Conservation (phyloP, 2,113 vertebrate species). For the Trogon surrucura region DNA sequence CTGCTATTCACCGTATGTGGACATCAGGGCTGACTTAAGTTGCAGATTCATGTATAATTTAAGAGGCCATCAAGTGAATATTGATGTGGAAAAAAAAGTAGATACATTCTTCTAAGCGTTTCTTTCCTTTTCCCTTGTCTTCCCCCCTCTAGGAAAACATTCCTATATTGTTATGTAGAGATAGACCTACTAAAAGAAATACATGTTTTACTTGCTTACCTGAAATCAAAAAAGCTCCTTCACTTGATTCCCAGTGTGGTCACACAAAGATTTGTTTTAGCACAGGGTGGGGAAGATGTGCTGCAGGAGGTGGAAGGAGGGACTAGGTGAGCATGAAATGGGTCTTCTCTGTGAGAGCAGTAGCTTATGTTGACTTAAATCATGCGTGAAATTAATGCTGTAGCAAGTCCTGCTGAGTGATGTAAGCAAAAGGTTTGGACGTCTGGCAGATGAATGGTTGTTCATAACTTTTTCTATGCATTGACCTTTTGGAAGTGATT, state of each 20-base stretch:
- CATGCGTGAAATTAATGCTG: not conserved
- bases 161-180: accelerated
- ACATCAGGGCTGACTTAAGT: not conserved
- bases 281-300: not conserved
- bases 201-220: accelerated
- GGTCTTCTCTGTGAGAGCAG: not conserved
- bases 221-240: not conserved
- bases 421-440: not conserved
- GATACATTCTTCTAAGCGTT: accelerated
- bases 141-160: not conserved
- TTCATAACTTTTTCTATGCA: not conserved
- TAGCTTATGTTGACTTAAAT: not conserved
- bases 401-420: accelerated
- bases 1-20: not conserved
- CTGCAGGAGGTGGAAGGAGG: not conserved
- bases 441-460: not conserved
- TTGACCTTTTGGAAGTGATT: not conserved
- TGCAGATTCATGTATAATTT: not conserved
- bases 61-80: not conserved
- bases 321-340: not conserved
- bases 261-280: not conserved
- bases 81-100: not conserved
- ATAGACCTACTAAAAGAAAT: not conserved
- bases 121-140: not conserved
- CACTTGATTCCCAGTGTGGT: not conserved